These are phyloP conservation scores for Chaetodon trifascialis DNA, from an alignment of 2,113 vertebrate genomes.

Conservation along the genomic window DNA sequence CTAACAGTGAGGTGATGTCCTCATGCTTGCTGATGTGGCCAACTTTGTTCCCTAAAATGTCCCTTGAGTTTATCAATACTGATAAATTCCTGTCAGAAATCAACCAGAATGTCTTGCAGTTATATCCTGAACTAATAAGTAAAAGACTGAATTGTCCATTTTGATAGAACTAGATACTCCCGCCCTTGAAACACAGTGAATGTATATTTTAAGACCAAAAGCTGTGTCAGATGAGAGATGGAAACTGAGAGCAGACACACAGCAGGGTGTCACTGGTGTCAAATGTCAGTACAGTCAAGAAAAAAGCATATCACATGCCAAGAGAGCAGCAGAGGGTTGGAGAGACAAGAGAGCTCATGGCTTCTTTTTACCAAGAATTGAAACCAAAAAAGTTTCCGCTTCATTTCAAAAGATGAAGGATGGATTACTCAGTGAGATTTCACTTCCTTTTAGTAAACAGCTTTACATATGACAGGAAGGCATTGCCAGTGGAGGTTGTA, in stretches of 20 bases:
- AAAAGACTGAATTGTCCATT: neutral
- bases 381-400: constrained; percentile 15
- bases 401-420: neutral
- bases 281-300: constrained; percentile 18
- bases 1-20: neutral
- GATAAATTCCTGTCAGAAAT: neutral
- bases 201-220: constrained; percentile 36
- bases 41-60: neutral
- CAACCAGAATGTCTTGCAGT: neutral
- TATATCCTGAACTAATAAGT: neutral
- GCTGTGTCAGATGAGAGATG: neutral
- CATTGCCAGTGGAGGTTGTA: no score
- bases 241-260: constrained; percentile 28
- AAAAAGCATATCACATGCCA: neutral
- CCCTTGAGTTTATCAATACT: neutral
- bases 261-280: constrained; percentile 6
- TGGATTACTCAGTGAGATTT: neutral
- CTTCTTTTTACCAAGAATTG: neutral
- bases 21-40: neutral
- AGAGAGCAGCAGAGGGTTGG: neutral
- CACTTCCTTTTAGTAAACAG: neutral
- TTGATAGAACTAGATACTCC: neutral
- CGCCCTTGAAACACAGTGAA: neutral
- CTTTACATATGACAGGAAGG: neutral
- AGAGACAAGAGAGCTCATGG: neutral